A percentile compares a stretch with the other conserved stretches of the same genome.
These are phyloP conservation scores for Trachelus troglodyta DNA, from an alignment of 2,888 invertebrate genomes.

Conservation along the genomic window DNA sequence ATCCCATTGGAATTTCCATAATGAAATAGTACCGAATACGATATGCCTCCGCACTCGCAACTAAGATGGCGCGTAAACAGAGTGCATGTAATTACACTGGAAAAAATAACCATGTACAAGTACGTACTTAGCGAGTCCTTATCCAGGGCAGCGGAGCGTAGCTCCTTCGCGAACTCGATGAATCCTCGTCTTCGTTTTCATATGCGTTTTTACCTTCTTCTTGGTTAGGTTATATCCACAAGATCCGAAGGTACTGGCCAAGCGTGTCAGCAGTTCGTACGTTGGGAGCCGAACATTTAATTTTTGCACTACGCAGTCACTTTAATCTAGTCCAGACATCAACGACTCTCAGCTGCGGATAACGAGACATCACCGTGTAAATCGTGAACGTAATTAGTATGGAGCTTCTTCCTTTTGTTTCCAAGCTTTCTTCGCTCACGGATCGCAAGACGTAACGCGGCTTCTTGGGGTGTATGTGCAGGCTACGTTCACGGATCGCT, in stretches of 20 bases:
- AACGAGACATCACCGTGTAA: conserved; percentile 39
- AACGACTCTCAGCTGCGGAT: conserved; percentile 8
- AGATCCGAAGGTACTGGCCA: conserved; percentile 1
- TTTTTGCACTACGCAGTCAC: conserved; percentile 34
- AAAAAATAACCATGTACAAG: conserved; percentile 55
- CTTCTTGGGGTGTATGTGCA: neutral
- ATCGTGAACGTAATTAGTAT: conserved; percentile 31
- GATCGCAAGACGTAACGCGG: neutral
- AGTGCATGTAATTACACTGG: conserved; percentile 33
- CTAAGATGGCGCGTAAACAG: conserved; percentile 37
- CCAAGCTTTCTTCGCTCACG: conserved; percentile 9
- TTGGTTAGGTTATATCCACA: conserved; percentile 7
- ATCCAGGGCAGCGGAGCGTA: conserved; percentile 55
- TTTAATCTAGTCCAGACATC: conserved; percentile 52
- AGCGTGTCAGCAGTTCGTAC: neutral
- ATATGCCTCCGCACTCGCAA: conserved; percentile 20
- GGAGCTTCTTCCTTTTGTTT: conserved; percentile 17
- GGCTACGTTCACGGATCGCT: neutral
- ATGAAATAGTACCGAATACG: neutral
- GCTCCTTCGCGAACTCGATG: conserved; percentile 50
- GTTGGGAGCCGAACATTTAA: conserved; percentile 36
- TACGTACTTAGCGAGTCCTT: conserved; percentile 59
- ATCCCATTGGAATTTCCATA: neutral
- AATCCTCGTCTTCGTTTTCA: conserved; percentile 25
- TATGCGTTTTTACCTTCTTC: conserved; percentile 20